Base-by-base conservation (phyloP, 2,797 vertebrate species). In the Sebastes minor region DNA sequence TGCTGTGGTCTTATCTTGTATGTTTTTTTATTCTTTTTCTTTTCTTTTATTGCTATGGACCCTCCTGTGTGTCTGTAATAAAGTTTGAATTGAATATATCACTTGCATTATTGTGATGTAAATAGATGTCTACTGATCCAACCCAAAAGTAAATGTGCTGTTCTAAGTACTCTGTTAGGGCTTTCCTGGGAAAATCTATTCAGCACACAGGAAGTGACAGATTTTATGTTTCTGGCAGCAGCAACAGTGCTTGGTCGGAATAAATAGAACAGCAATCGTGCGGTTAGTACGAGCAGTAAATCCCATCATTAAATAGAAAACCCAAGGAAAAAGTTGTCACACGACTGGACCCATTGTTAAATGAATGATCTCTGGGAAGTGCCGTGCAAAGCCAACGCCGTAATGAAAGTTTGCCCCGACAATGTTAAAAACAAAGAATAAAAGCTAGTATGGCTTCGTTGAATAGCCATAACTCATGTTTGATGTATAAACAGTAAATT, bases 131-230 rank as follows among this genome's bases (percentile, higher is more conserved):
- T 53, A 16, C n/a, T 59, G 28, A 49, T 67, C 33, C 66, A 79
- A 52, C 30, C 35, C 9, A 60, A 56, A 0, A 55, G 35, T 22
- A 80, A 78, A 80, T 74, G 68, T 70, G 71, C 71, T 80, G 60
- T 61, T 85, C 14, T 69, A 30, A 73, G 28, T 38, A 59, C 8
- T 74, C 52, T 22, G 33, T 60, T 5, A 32, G n/a, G 49, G 28
- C 52, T 74, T 85, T 86, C 83, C 66, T 83, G 69, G 76, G 80
- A 88, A 86, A 85, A 72, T n/a, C 12, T 82, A 32, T 61, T 49
- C 6, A 2, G 61, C 66, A 68, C 65, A 80, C 70, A 85, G 80
- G 86, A 89, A 85, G 78, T 82, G 80, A 83, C 82, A 86, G 53
- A 71, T 83, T 85, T 78, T 27, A 86, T 74, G 55, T 72, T 78